Conservation (phyloP, 2,888 invertebrate genomes). For the Athetis lepigone region DNA sequence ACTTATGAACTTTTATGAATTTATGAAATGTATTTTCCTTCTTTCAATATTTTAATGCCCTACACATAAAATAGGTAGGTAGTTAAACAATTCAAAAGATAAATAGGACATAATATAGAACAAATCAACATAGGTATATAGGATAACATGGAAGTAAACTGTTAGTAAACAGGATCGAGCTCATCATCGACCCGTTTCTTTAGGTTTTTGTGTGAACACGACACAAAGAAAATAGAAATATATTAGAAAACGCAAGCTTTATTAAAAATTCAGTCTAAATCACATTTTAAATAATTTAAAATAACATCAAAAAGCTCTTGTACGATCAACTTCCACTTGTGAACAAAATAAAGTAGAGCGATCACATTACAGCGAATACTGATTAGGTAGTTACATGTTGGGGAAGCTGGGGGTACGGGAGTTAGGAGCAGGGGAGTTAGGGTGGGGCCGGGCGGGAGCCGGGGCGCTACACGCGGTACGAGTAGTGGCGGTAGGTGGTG, state of each 20-base stretch:
- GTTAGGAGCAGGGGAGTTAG: constrained; percentile 59
- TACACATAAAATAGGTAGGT: constrained; percentile 13
- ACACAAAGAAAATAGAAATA: constrained; percentile 80
- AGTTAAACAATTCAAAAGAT: constrained; percentile 11
- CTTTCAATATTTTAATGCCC: neutral
- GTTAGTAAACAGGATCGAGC: constrained; percentile 83
- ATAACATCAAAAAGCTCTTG: constrained; percentile 78
- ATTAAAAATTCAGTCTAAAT: constrained; percentile 89
- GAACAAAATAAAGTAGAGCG: constrained; percentile 83
- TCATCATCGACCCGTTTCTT: constrained; percentile 78
- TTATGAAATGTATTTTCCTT: constrained; percentile 2
- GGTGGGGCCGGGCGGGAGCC: constrained; percentile 70
- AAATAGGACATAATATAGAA: constrained; percentile 31
- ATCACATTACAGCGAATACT: constrained; percentile 88
- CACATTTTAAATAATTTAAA: constrained; percentile 81
- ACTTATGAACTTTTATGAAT: neutral
- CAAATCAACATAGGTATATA: constrained; percentile 57
- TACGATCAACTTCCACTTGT: constrained; percentile 83
- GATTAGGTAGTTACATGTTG: constrained; percentile 78
- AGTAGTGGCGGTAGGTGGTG: constrained; percentile 95
- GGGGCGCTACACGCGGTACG: constrained; percentile 94
- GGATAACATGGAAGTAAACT: constrained; percentile 61
- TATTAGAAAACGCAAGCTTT: constrained; percentile 89
- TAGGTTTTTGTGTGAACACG: constrained; percentile 71
- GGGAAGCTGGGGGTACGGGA: constrained; percentile 68